Base-by-base conservation (phyloP, 2,888 invertebrate species). In the Eupithecia subfuscata region DNA sequence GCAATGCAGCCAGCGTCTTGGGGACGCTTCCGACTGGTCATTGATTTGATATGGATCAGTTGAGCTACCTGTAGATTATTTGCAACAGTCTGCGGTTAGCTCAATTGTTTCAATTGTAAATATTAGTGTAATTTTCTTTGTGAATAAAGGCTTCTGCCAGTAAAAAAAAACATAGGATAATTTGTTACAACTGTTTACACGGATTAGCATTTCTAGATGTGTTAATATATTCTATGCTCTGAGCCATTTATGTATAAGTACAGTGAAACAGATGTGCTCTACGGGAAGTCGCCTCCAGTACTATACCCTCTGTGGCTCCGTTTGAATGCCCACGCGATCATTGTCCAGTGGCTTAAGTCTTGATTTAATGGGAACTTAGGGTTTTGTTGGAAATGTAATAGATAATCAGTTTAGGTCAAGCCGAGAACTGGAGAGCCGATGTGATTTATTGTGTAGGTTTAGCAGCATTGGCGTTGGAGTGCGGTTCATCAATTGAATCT, bases 231-330 rank as follows among this genome's bases (percentile, higher is more conserved):
- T 77, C 65, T 43, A 63, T 73, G n/a, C 73, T 76, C 73, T 11
- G 1, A 40, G 72, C 65, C 64, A 52, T 71, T 69, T 56, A 65
- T 52, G 70, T 68, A 72, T 64, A 63, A 64, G 45, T 78, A 80
- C 80, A 76, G 81, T 82, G 83, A 85, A 87, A 90, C 88, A 88
- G 89, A 88, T 89, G 89, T 83, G 86, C 91, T 81, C 90, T 77
- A 86, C 91, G 86, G 91, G 91, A 89, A 83, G 81, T 82, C 84
- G 76, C 78, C 81, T 76, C 80, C 80, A 69, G 52, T 71, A 30
- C 48, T 73, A 45, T 37, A 70, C 40, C n/a, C 70, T 73, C 73
- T 75, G 52, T 73, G 75, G 76, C 78, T 71, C 64, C 45, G 65
- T 77, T 70, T 79, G 77, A 84, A 83, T 84, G 87, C 90, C 89